Evolutionary conservation across 2,797 vertebrate genomes (phyloP).

Genomic region (Siniperca undulata): DNA sequence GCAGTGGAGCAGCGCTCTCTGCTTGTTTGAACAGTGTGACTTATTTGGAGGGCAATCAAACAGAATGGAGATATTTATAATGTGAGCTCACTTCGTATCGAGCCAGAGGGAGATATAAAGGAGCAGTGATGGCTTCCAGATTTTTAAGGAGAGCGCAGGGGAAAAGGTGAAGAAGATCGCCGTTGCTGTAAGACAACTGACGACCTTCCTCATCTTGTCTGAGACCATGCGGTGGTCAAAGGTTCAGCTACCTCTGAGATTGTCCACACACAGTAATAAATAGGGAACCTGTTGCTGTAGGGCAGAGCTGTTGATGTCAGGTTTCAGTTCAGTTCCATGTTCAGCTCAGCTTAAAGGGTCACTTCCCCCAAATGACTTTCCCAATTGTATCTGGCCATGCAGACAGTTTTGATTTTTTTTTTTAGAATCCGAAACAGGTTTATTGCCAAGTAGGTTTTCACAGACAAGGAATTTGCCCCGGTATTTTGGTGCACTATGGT

Average conservation of each 20-base stretch:
- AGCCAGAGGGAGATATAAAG: conserved; percentile 61
- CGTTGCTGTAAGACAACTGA: conserved; percentile 34
- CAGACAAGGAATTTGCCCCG: neutral
- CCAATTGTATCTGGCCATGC: neutral
- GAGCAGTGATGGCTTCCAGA: conserved; percentile 79
- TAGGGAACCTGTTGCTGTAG: conserved; percentile 15
- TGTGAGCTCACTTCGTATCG: conserved; percentile 79
- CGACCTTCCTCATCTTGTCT: conserved; percentile 57
- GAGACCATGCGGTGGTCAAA: conserved; percentile 42
- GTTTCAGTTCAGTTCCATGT: neutral
- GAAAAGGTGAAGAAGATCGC: conserved; percentile 56
- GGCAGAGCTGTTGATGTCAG: conserved; percentile 15
- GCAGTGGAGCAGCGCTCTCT: conserved; percentile 60
- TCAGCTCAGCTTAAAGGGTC: neutral
- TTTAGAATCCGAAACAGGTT: too few relatives aligned
- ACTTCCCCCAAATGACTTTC: neutral
- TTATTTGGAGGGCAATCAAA: conserved; percentile 83
- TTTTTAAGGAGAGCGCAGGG: conserved; percentile 40
- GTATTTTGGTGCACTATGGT: neutral
- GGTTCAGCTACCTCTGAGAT: conserved; percentile 33
- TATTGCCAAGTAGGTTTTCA: too few relatives aligned
- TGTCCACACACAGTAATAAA: conserved; percentile 36
- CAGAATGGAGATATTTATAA: conserved; percentile 79
- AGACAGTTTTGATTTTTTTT: neutral
- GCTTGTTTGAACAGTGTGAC: conserved; percentile 84